A percentile compares a stretch with the other conserved stretches of the same genome.
Conservation (phyloP, 1,140 invertebrate species). For the Rhopalosiphum maidis region DNA sequence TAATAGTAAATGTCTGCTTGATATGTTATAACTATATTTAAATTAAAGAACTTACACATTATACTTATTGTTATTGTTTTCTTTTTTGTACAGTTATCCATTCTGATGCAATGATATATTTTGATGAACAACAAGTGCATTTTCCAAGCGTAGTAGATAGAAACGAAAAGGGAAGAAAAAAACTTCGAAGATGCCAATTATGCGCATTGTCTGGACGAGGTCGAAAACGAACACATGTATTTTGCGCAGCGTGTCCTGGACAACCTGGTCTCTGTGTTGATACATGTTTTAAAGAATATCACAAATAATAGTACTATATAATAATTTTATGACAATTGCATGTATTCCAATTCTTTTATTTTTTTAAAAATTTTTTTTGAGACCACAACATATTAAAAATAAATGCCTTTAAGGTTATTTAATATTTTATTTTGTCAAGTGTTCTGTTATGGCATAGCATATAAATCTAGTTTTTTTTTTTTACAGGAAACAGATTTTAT, state of each 20-base stretch:
- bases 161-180: slow-evolving; percentile 42
- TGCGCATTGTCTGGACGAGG: slow-evolving; percentile 18
- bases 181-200: slow-evolving; percentile 45
- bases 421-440: background rate
- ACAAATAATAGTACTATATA: background rate
- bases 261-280: slow-evolving; percentile 29
- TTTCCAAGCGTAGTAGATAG: slow-evolving; percentile 21
- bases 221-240: slow-evolving; percentile 32
- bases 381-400: background rate
- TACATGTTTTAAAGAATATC: slow-evolving; percentile 32
- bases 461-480: background rate
- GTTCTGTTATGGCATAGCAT: background rate
- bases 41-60: background rate
- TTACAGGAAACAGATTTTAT: background rate
- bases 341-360: background rate
- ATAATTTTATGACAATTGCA: background rate
- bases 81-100: background rate
- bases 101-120: background rate
- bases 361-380: background rate
- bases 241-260: slow-evolving; percentile 10
- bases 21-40: background rate
- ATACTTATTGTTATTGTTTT: background rate
- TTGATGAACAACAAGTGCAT: slow-evolving; percentile 24
- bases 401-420: background rate
- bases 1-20: slow-evolving; percentile 11